phyloP scores from a whole-genome alignment of 2,888 invertebrate genomes.

The Cordylochernes scorpioides region DNA sequence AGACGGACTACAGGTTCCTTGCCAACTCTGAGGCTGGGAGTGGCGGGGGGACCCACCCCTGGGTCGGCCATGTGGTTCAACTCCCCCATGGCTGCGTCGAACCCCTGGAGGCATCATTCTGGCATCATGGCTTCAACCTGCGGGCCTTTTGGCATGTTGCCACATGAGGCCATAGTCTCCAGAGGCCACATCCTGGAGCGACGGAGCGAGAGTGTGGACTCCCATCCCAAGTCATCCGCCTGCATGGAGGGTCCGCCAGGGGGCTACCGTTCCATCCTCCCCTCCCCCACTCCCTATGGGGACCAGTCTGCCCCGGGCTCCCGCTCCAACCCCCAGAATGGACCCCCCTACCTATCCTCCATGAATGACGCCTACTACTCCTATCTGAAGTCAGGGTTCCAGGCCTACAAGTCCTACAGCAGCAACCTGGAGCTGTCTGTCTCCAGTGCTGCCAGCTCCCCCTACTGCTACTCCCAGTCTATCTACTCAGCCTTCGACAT shows the following conservation, averaged over 20 bases:
- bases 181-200: constrained; percentile 10
- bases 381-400: constrained; percentile 10
- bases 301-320: constrained; percentile 9
- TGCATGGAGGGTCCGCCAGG: constrained; percentile 3
- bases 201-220: constrained; percentile 7
- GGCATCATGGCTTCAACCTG: constrained; percentile 13
- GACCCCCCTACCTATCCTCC: constrained; percentile 11
- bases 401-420: constrained; percentile 9
- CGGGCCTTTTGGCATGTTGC: constrained; percentile 15
- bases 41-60: constrained; percentile 5
- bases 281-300: constrained; percentile 11
- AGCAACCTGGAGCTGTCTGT: constrained; percentile 9
- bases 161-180: constrained; percentile 15
- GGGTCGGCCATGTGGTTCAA: constrained; percentile 12
- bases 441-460: constrained; percentile 8
- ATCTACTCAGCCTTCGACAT: constrained; percentile 5
- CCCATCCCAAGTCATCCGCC: constrained; percentile 7
- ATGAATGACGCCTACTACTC: constrained; percentile 11
- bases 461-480: constrained; percentile 10
- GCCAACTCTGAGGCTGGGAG: no score
- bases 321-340: constrained; percentile 8
- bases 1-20: no score
- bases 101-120: constrained; percentile 14
- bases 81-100: constrained; percentile 13
- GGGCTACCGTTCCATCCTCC: constrained; percentile 9